phyloP scores from a whole-genome alignment of 2,888 invertebrate genomes.

The Panzeria rudis region DNA sequence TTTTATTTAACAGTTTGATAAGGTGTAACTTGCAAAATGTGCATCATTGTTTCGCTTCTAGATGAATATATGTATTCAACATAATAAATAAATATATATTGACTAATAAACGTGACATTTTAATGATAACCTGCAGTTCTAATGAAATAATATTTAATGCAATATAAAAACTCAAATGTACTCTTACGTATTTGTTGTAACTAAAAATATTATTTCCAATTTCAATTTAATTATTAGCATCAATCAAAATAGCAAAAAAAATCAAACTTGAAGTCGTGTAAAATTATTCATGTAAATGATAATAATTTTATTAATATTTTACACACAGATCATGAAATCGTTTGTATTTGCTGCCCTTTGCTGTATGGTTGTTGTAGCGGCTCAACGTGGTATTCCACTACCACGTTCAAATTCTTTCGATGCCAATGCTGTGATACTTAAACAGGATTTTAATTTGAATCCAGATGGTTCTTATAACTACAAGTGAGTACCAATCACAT shows the following conservation, averaged over 20 bases:
- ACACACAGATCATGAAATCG: constrained; percentile 81
- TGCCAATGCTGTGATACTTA: constrained; percentile 84
- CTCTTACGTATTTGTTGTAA: neutral
- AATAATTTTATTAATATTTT: constrained; percentile 11
- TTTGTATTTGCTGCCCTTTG: constrained; percentile 80
- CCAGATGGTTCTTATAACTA: constrained; percentile 85
- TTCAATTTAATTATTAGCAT: constrained; percentile 27
- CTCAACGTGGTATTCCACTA: constrained; percentile 82
- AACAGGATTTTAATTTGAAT: constrained; percentile 84
- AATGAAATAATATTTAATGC: constrained; percentile 40
- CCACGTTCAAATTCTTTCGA: constrained; percentile 79
- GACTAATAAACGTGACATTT: constrained; percentile 50
- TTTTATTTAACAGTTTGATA: neutral
- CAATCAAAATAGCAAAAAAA: constrained; percentile 17
- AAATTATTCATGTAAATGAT: constrained; percentile 29
- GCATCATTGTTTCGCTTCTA: neutral
- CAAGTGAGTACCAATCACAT: constrained; percentile 82
- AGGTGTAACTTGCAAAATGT: neutral
- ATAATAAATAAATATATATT: constrained; percentile 26
- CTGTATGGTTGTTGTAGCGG: constrained; percentile 78
- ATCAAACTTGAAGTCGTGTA: neutral
- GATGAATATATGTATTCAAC: neutral
- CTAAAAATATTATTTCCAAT: constrained; percentile 25
- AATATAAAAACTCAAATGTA: neutral
- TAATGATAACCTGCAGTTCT: constrained; percentile 49